These are phyloP conservation scores for Tenrec ecaudatus DNA, from an alignment of 2,113 vertebrate genomes.

Conservation along the genomic window DNA sequence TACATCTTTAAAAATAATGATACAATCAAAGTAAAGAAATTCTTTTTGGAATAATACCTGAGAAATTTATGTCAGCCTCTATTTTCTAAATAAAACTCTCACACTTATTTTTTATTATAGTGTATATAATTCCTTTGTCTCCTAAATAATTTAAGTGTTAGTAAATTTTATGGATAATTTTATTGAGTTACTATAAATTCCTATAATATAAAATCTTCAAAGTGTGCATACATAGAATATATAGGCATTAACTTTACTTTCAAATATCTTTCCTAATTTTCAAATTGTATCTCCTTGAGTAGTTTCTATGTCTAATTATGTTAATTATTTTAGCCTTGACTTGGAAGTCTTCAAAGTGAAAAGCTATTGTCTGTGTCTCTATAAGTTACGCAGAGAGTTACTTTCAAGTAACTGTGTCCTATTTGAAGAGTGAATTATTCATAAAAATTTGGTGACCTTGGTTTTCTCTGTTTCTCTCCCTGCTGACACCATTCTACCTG, in stretches of 20 bases:
- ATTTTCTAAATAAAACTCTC: no score
- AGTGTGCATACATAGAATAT: neutral
- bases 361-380: neutral
- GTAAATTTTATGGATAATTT: no score
- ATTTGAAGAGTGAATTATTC: neutral
- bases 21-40: no score
- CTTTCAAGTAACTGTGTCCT: neutral
- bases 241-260: neutral
- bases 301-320: neutral
- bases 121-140: no score
- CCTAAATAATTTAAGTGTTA: no score
- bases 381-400: neutral
- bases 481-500: neutral
- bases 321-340: neutral
- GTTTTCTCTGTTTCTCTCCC: no score
- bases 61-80: no score
- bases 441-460: neutral
- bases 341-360: neutral
- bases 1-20: no score
- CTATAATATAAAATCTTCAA: neutral
- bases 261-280: neutral
- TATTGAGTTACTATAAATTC: neutral
- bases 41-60: no score
- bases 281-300: neutral
- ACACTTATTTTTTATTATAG: no score